Evolutionary conservation across 2,113 vertebrate genomes (phyloP).

Genomic region (Ciconia boyciana): DNA sequence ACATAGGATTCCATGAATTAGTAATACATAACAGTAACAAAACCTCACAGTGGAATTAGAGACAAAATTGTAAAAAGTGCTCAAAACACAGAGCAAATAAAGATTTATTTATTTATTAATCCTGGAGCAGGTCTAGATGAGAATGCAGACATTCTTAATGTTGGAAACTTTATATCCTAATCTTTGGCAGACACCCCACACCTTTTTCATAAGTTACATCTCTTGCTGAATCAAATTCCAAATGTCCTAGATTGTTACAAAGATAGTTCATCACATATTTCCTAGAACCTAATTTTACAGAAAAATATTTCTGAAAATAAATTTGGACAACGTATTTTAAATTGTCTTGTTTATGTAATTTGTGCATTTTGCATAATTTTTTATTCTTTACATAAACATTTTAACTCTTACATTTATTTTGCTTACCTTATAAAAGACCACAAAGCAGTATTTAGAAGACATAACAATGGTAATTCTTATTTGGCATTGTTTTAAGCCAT

Average conservation of each 20-base stretch:
- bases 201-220: not conserved
- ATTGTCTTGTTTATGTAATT: not conserved
- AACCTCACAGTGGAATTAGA: not conserved
- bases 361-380: not conserved
- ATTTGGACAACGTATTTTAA: not conserved
- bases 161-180: not conserved
- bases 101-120: not conserved
- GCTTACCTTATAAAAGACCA: not conserved
- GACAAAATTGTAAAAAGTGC: not conserved
- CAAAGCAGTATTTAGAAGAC: not conserved
- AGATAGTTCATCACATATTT: not conserved
- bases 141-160: not conserved
- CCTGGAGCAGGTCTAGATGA: not conserved
- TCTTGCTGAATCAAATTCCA: not conserved
- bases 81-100: not conserved
- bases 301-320: not conserved
- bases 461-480: not conserved
- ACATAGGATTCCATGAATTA: not conserved
- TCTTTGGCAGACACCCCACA: not conserved
- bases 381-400: not conserved
- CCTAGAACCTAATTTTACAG: not conserved
- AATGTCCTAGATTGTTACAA: not conserved
- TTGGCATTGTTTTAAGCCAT: not conserved
- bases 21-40: not conserved
- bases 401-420: not conserved